Evolutionary conservation across 2,797 vertebrate genomes (phyloP), one percentile per base, ranked within the genome.

Genomic region (Myripristis jacobus): DNA sequence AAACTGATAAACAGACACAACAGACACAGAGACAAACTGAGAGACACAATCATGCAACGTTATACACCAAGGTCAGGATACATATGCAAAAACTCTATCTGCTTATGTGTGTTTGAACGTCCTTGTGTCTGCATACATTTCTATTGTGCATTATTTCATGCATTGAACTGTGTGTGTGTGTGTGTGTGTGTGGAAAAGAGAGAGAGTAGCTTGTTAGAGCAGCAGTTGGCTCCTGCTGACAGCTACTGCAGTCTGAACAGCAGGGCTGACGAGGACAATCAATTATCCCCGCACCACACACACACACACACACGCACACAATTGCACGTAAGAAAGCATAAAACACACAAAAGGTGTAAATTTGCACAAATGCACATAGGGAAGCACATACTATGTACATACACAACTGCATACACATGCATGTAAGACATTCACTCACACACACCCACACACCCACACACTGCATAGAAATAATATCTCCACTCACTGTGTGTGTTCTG

Each of bases 191-290:
- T 27, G 15, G 60, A n/a, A n/a, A n/a, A n/a, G n/a, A n/a, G n/a
- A n/a, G 73, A 75, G 59, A 74, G 57, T 63, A 62, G 66, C 84
- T 90, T 89, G 86, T 92, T 91, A 89, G 81, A 63, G 81, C 50
- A 84, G 85, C 84, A 87, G 82, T 87, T 81, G 83, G 83, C 80
- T 88, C 85, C 81, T 84, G 84, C 86, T 89, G 88, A 92, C 88
- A 91, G 86, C 69, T 79, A 82, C 88, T 83, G 89, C 90, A 88
- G 89, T 85, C 75, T 79, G 74, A 87, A 84, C 86, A 89, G 82
- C 87, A 78, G 81, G 87, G 79, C 80, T 88, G 85, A 91, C 18
- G 66, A 90, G 81, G 83, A 91, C 84, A 92, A 92, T 92, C 90
- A 92, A 91, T 92, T 92, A 92, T 75, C 72, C 46, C 75, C 81